Percentiles rank a stretch among this genome's conserved stretches.
These are phyloP conservation scores for Chamaedrilus cognettii DNA, from an alignment of 2,888 invertebrate species.

Conservation along the genomic window DNA sequence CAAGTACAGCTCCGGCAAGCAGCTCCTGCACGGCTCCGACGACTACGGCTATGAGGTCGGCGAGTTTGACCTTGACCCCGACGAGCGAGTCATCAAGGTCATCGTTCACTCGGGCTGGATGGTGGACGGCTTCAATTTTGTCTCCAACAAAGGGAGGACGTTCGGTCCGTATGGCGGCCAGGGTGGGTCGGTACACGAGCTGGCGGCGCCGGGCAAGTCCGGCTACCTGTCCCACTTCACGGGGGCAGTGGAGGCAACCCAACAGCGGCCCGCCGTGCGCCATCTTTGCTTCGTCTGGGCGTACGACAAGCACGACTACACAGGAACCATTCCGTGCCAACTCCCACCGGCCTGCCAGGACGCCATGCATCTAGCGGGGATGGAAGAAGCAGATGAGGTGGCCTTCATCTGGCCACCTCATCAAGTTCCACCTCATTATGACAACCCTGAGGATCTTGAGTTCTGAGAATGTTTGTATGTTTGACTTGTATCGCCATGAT, in stretches of 20 bases:
- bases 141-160: background rate
- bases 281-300: slow-evolving; percentile 6
- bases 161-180: background rate
- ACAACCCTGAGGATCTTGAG: too few species aligned
- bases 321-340: too few species aligned
- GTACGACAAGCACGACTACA: slow-evolving; percentile 13
- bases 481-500: too few species aligned
- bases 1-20: background rate
- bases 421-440: too few species aligned
- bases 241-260: slow-evolving; percentile 13
- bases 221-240: slow-evolving; percentile 15
- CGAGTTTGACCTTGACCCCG: background rate
- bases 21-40: background rate
- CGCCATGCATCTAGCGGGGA: too few species aligned
- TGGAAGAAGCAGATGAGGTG: too few species aligned
- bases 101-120: background rate
- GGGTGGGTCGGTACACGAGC: background rate
- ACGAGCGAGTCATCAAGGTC: background rate
- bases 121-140: background rate
- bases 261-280: slow-evolving; percentile 3
- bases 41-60: background rate
- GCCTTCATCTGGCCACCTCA: too few species aligned
- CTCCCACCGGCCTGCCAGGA: too few species aligned
- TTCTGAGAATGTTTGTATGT: too few species aligned
- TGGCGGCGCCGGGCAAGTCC: background rate